These are phyloP conservation scores for Microcebus tavaratra DNA, from an alignment of 2,113 vertebrate species.

Conservation along the genomic window DNA sequence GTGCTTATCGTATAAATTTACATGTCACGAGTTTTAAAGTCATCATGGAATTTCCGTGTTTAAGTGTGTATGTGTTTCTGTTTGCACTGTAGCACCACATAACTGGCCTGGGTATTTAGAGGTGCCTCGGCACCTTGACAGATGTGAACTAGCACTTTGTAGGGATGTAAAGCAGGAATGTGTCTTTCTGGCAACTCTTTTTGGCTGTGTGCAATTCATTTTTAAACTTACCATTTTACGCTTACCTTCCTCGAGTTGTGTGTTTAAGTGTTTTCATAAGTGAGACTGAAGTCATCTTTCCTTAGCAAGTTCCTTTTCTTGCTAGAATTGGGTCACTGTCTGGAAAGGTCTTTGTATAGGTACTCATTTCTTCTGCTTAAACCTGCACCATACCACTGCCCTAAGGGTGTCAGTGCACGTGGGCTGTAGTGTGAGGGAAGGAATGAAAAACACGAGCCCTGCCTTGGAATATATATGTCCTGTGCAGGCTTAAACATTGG, in stretches of 20 bases:
- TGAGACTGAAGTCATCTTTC: background rate
- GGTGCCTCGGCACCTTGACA: background rate
- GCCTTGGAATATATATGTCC: background rate
- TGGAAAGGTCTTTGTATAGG: background rate
- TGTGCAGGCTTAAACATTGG: too few species aligned
- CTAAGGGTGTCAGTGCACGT: rapidly evolving
- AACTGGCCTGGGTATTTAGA: background rate
- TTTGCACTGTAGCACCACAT: background rate
- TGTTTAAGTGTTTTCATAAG: background rate
- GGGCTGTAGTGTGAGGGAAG: background rate
- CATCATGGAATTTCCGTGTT: background rate
- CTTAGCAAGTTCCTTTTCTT: background rate
- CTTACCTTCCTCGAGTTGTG: background rate
- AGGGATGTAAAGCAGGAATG: background rate
- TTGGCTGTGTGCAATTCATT: background rate
- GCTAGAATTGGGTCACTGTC: background rate
- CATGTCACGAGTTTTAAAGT: background rate
- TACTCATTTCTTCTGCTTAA: background rate
- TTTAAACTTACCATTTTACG: background rate
- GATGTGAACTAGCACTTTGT: background rate
- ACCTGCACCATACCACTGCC: rapidly evolving
- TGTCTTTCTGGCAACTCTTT: background rate
- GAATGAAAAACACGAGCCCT: background rate
- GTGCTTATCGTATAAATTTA: background rate
- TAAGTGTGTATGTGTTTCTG: background rate